Conservation (phyloP, 2,797 vertebrate species). For the Lemur catta region DNA sequence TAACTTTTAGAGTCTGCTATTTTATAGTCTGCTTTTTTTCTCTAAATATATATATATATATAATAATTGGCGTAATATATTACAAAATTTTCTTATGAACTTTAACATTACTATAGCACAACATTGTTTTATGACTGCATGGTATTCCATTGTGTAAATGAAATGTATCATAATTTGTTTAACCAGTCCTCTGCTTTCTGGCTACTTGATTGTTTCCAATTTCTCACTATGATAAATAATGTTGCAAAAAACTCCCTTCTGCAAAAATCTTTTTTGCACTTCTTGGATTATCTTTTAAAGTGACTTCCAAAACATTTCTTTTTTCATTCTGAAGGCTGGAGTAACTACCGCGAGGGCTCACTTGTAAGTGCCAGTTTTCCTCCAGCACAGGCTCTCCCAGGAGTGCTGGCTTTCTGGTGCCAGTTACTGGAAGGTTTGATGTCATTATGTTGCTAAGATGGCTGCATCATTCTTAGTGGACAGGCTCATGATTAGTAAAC, state of each 20-base stretch:
- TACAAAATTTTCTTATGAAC: not conserved
- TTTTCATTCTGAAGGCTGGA: not conserved
- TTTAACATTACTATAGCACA: not conserved
- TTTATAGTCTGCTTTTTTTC: constrained; percentile 1
- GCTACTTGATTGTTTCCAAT: not conserved
- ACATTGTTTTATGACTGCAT: not conserved
- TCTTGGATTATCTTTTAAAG: constrained; percentile 25
- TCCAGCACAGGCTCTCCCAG: not conserved
- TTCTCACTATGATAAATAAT: constrained; percentile 17
- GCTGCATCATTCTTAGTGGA: not conserved
- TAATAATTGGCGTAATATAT: not conserved
- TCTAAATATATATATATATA: not conserved
- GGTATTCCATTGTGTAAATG: not conserved
- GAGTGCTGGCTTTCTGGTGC: not conserved
- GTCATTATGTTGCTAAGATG: not conserved
- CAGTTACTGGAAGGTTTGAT: not conserved
- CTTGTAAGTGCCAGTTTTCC: not conserved
- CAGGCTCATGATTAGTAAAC: not conserved
- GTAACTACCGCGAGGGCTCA: not conserved
- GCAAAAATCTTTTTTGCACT: not conserved
- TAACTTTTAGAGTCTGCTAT: not conserved
- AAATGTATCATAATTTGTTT: not conserved
- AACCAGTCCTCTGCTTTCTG: not conserved
- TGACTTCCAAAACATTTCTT: not conserved
- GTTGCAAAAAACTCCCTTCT: not conserved